These are phyloP conservation scores for Vespertilio murinus DNA, from an alignment of 2,797 vertebrate genomes.

Conservation along the genomic window DNA sequence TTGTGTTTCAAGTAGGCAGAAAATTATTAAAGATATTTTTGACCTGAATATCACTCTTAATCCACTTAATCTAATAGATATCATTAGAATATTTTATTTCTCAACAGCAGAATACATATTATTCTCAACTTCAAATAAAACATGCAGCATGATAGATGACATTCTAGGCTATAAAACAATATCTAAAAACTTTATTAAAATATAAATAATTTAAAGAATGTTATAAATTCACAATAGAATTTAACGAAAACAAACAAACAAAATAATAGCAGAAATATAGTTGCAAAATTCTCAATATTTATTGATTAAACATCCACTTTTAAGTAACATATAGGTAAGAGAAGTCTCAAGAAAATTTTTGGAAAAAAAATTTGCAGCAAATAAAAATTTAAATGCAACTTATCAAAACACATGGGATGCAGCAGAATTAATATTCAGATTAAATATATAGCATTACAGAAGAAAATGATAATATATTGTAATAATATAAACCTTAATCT, in stretches of 20 bases:
- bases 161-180: not conserved
- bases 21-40: not conserved
- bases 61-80: not conserved
- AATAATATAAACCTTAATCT: not conserved
- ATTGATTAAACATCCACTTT: not conserved
- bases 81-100: not conserved
- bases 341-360: not conserved
- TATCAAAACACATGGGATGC: not conserved
- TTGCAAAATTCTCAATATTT: not conserved
- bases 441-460: not conserved
- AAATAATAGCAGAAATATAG: not conserved
- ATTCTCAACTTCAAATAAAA: not conserved
- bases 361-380: not conserved
- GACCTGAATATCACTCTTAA: not conserved
- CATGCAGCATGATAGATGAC: not conserved
- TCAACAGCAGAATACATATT: not conserved
- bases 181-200: not conserved
- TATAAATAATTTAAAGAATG: not conserved
- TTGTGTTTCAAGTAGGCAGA: not conserved
- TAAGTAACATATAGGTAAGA: not conserved
- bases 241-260: not conserved
- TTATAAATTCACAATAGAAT: not conserved
- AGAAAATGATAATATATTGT: not conserved
- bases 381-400: not conserved
- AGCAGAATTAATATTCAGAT: not conserved